phyloP scores from a whole-genome alignment of 2,888 invertebrate genomes.

The Apodemia duryi region DNA sequence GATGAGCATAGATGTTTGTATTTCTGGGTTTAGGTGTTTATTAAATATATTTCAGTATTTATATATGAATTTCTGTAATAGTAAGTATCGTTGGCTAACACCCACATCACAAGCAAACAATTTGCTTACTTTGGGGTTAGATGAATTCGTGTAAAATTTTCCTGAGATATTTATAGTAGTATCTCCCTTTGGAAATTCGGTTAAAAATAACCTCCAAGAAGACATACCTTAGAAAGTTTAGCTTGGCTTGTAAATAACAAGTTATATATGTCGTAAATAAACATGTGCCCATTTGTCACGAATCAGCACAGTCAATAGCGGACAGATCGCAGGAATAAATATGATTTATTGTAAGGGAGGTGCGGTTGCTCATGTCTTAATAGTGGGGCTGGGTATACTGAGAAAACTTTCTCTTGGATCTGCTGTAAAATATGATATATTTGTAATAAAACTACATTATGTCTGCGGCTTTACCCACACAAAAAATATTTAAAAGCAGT shows the following conservation, averaged over 20 bases:
- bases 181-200: no score
- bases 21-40: no score
- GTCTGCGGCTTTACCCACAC: no score
- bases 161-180: no score
- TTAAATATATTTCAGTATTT: no score
- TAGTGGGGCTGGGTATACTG: background rate
- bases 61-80: no score
- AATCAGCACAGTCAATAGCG: background rate
- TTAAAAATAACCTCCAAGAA: background rate
- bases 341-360: slow-evolving; percentile 8
- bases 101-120: no score
- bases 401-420: slow-evolving; percentile 8
- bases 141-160: no score
- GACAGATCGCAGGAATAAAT: slow-evolving; percentile 1
- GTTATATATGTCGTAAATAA: background rate
- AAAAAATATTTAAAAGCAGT: no score
- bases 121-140: no score
- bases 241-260: background rate
- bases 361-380: slow-evolving; percentile 7
- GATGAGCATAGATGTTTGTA: no score
- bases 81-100: no score
- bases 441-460: background rate
- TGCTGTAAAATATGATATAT: slow-evolving; percentile 1
- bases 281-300: background rate
- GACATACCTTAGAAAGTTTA: background rate